Evolutionary conservation across 1,140 invertebrate species (phyloP).

Genomic region (Nilaparvata lugens): DNA sequence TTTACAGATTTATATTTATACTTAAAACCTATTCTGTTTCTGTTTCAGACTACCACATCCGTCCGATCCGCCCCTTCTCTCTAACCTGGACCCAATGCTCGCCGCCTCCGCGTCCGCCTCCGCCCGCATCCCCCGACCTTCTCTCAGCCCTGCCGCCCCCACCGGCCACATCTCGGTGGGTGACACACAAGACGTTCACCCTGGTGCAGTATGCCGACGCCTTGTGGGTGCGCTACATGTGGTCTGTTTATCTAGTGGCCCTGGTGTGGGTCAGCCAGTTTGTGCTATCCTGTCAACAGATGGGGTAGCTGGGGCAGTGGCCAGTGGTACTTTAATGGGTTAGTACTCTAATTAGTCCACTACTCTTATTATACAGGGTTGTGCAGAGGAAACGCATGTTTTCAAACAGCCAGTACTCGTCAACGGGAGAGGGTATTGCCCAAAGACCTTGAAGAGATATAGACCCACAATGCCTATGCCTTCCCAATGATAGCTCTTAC

Average conservation of each 20-base stretch:
- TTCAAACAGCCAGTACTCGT: no score
- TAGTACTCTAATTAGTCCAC: constrained; percentile 36
- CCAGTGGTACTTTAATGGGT: constrained; percentile 81
- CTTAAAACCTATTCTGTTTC: constrained; percentile 3
- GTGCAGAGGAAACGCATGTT: no score
- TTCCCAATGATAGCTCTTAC: no score
- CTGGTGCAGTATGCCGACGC: constrained; percentile 58
- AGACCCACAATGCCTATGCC: no score
- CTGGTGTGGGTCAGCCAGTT: constrained; percentile 86
- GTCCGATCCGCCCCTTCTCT: constrained; percentile 35
- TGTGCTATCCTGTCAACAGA: constrained; percentile 82
- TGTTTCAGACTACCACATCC: constrained; percentile 38
- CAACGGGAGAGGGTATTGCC: no score
- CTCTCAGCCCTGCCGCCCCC: neutral
- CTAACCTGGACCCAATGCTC: no score
- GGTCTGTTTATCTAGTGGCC: constrained; percentile 85
- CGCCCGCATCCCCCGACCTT: neutral
- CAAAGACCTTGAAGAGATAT: no score
- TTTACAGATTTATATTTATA: neutral
- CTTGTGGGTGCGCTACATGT: constrained; percentile 74
- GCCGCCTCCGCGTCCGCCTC: no score
- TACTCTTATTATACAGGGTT: no score
- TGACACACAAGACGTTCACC: constrained; percentile 38
- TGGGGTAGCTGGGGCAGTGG: constrained; percentile 81
- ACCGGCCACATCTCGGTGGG: neutral